These are phyloP conservation scores for Turnix velox DNA, from an alignment of 2,113 vertebrate species.

Conservation along the genomic window DNA sequence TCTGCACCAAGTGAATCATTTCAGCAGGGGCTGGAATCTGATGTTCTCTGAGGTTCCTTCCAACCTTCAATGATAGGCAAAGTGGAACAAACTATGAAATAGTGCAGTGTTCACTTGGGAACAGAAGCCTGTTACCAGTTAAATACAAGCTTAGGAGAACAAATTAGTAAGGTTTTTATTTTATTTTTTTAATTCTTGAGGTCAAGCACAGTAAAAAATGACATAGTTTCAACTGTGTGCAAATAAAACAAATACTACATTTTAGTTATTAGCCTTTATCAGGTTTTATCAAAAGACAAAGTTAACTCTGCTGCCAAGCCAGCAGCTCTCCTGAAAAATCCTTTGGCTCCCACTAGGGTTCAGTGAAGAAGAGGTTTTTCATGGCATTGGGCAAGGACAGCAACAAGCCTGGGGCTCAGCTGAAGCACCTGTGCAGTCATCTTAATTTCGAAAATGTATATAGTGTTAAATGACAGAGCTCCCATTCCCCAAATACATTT, in stretches of 20 bases:
- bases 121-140: neutral
- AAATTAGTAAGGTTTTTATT: neutral
- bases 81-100: neutral
- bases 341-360: neutral
- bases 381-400: neutral
- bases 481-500: conserved; percentile 45
- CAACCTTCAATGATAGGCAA: too few relatives aligned
- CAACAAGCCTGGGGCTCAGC: conserved; percentile 24
- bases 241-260: neutral
- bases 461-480: conserved; percentile 58
- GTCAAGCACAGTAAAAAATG: neutral
- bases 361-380: neutral
- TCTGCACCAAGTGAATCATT: neutral
- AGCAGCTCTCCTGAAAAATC: neutral
- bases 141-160: neutral
- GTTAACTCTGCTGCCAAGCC: neutral
- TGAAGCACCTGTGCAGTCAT: conserved; percentile 40
- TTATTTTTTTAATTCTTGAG: neutral
- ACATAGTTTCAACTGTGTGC: too few relatives aligned
- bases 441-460: conserved; percentile 72
- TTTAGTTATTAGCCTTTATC: neutral
- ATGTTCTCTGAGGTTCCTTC: too few relatives aligned
- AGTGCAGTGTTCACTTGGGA: neutral
- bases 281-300: neutral
- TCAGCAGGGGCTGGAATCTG: too few relatives aligned